Evolutionary conservation across 2,113 vertebrate species (phyloP).

Genomic region (Galeopterus variegatus): DNA sequence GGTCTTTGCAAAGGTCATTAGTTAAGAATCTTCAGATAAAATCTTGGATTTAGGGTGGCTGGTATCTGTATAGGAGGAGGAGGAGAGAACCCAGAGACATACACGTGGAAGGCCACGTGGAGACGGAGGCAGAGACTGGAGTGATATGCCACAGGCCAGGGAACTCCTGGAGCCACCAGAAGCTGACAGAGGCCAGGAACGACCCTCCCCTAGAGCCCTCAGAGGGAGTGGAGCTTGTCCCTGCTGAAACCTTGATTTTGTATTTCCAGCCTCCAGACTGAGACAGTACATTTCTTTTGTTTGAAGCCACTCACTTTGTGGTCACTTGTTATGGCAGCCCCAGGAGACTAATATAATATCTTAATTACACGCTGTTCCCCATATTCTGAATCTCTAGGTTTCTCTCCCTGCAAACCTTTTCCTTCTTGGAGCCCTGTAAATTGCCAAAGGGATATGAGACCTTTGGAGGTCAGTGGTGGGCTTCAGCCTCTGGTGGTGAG

Average conservation of each 20-base stretch:
- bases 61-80: background rate
- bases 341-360: background rate
- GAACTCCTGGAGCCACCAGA: too few species aligned
- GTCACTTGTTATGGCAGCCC: background rate
- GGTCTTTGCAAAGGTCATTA: background rate
- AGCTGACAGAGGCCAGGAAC: background rate
- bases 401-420: background rate
- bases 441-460: background rate
- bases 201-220: rapidly evolving
- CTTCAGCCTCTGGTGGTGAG: background rate
- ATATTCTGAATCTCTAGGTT: background rate
- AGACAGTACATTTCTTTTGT: rapidly evolving
- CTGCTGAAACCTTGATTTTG: background rate
- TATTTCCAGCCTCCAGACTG: background rate
- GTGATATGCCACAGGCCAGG: background rate
- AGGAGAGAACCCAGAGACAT: background rate
- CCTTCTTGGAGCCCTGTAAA: background rate
- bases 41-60: background rate
- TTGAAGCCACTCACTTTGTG: background rate
- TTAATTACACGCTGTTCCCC: background rate
- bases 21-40: background rate
- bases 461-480: background rate
- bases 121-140: background rate
- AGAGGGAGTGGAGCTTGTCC: rapidly evolving
- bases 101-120: rapidly evolving